Evolutionary conservation across 2,888 invertebrate genomes (phyloP), one percentile per base, ranked within the genome.

Genomic region (Folsomia candida): DNA sequence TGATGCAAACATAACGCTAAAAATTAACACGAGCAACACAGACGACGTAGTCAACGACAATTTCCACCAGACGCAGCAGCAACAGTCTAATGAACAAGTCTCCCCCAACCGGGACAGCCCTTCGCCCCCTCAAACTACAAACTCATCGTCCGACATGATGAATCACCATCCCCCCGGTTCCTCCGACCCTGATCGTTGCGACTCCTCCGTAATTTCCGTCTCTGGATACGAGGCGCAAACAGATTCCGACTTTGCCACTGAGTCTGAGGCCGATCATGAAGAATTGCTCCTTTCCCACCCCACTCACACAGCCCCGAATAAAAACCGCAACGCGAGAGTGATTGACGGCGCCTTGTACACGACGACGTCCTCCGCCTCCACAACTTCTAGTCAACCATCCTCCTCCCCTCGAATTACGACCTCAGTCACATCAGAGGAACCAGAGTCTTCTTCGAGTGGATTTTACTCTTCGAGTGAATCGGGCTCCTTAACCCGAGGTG

Each of bases 291-390:
- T 27, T 2, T 51, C 70, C 20, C 75, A 66, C 9, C 70, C 73
- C 14, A 86, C 87, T 70, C 88, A 88, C 80, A 86, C 88, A 66
- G 87, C 89, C n/a, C 59, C 54, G 20, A 88, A 90, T 29, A 91
- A 75, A 27, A 67, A 92, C 81, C 85, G 92, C 37, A 87, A 87
- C 70, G 91, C 91, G 4, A 91, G 93, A 84, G 92, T 93, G 2
- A 94, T 94, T 74, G 94, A 94, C 82, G 94, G 94, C 1, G 93
- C 92, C 37, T 84, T 94, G n/a, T 94, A 94, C 82, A 77, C 76
- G 68, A 69, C 70, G 64, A 18, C 69, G 71, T 1, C 51, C 54
- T 14, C 37, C 37, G 6, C 37, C 4, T 37, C 37, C 14, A 37
- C 4, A 26, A 74, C 70, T 65, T 64, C 71, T 51, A 74, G 71